These are phyloP conservation scores for Hemiprocne comata DNA, from an alignment of 2,113 vertebrate species.

Conservation along the genomic window DNA sequence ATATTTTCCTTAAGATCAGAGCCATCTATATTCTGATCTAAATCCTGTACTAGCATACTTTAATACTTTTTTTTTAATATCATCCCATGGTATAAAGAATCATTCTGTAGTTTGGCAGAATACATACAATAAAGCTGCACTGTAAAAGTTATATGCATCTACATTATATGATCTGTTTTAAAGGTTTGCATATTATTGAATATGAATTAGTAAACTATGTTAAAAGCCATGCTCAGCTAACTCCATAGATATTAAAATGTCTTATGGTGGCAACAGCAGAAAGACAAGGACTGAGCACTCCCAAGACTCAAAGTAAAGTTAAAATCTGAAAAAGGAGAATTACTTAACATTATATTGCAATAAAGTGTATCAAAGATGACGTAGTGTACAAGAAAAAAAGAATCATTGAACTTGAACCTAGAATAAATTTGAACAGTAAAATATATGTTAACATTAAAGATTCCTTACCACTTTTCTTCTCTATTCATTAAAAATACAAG, in stretches of 20 bases:
- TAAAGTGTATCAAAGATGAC: neutral
- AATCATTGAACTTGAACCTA: neutral
- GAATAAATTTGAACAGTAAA: neutral
- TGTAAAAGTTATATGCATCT: neutral
- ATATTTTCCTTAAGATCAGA: neutral
- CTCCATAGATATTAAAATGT: neutral
- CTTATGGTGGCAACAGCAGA: neutral
- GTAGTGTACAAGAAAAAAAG: neutral
- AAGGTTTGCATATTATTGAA: neutral
- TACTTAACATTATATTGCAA: neutral
- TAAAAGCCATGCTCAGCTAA: neutral
- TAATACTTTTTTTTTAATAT: neutral
- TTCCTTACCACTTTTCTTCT: neutral
- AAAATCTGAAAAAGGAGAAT: neutral
- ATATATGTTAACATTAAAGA: neutral
- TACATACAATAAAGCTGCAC: neutral
- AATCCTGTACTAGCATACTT: neutral
- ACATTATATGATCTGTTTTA: neutral
- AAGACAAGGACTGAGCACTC: neutral
- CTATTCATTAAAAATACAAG: neutral
- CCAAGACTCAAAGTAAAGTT: neutral
- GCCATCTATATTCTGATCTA: neutral
- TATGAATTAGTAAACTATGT: neutral
- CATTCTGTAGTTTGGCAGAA: neutral
- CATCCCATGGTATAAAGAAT: neutral